Evolutionary conservation across 2,113 vertebrate genomes (phyloP), one percentile per base, ranked within the genome.

Genomic region (Geococcyx californianus): DNA sequence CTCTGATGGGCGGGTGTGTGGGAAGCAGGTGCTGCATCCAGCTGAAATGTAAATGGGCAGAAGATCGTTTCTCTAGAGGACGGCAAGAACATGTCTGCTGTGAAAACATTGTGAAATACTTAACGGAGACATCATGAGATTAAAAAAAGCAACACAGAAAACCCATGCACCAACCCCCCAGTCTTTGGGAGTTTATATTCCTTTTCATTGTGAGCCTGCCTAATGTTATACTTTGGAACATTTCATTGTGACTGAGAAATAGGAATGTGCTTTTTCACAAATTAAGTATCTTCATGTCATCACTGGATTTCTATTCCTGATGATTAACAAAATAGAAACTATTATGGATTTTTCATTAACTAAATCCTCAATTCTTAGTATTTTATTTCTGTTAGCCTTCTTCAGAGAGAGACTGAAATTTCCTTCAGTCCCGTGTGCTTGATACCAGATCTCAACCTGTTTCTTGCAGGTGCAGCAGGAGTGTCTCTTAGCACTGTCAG

Each of bases 131-230:
- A 18, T 3, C 25, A 13, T 60, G 33, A 52, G 9, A 60, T 26
- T 40, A 72, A 26, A 58, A 31, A 16, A 31, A 40, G 12, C 5
- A 14, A 16, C 34, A 42, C 62, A 69, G 20, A 52, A 12, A 16
- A 5, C 2, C 2, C 9, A 10, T 10, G 1, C 4, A 10, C 2
- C 13, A 3, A 13, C 40, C 1, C 2, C 14, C 3, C 1, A 5
- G 29, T 40, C 12, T 59, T 34, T 26, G 17, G 2, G n/a, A 55
- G 4, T 76, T 60, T 74, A 14, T 60, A 58, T 62, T 44, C 54
- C 13, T 34, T 55, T 14, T 55, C 47, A 21, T 73, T 76, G 18
- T 76, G 14, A 80, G 16, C 24, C 54, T 86, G 21, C 15, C 14
- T 69, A 21, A 24, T 45, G 14, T 60, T 75, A 21, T 0, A 0